Conservation (phyloP, 2,113 vertebrate species). For the Pterocles burchelli region DNA sequence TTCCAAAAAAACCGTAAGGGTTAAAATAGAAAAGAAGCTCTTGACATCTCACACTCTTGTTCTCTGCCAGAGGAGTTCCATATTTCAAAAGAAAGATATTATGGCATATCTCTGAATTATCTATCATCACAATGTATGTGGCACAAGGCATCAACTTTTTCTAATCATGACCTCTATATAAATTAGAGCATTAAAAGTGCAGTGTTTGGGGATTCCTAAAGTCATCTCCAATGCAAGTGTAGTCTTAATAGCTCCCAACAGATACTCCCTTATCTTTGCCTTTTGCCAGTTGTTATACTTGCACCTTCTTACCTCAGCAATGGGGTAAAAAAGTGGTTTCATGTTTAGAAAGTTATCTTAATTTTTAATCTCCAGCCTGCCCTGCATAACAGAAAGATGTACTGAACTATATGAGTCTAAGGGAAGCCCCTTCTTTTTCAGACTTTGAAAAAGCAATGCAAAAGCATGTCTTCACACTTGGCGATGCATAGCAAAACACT, state of each 20-base stretch:
- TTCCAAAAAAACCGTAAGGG: background rate
- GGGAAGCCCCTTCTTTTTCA: background rate
- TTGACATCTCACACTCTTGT: slow-evolving; percentile 33
- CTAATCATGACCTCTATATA: slow-evolving; percentile 31
- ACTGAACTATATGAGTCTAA: background rate
- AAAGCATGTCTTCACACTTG: background rate
- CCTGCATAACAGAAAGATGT: background rate
- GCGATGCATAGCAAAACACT: background rate
- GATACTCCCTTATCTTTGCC: background rate
- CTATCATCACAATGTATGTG: slow-evolving; percentile 62
- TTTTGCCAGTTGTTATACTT: background rate
- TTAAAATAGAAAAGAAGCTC: background rate
- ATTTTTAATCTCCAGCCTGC: background rate
- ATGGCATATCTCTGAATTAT: slow-evolving; percentile 58
- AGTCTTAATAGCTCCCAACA: background rate
- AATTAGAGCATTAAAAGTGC: background rate
- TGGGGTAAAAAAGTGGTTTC: background rate
- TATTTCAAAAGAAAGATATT: slow-evolving; percentile 62
- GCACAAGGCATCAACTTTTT: slow-evolving; percentile 62
- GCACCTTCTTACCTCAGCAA: background rate
- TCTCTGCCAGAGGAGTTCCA: slow-evolving; percentile 34
- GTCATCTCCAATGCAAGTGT: background rate
- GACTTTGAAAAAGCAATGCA: background rate
- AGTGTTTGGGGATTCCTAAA: background rate
- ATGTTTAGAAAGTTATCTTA: background rate